These are phyloP conservation scores for Bergia puertoricense DNA, from an alignment of 92 coral and sea anemone genomes.

Conservation along the genomic window DNA sequence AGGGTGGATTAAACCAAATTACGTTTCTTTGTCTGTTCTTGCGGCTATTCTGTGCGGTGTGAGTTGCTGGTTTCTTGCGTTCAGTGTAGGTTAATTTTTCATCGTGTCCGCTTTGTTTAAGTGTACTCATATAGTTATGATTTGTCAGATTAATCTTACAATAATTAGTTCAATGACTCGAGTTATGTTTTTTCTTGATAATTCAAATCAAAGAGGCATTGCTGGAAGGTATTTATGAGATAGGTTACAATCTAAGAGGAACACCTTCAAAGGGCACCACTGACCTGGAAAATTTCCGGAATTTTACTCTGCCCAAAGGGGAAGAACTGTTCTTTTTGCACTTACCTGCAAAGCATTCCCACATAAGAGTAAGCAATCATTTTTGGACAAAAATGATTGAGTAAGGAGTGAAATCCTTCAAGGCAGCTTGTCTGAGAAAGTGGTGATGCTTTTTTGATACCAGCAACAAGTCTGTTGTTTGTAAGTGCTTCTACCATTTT, in stretches of 20 bases:
- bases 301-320: neutral
- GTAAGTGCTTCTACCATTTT: slow-evolving; percentile 34
- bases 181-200: neutral
- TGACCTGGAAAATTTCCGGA: neutral
- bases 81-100: no score
- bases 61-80: no score
- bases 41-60: no score
- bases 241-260: neutral
- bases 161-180: no score
- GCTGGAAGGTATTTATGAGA: neutral
- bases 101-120: no score
- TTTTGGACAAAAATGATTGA: slow-evolving; percentile 41
- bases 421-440: slow-evolving; percentile 26
- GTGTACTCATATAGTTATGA: no score
- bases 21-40: no score
- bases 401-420: slow-evolving; percentile 53
- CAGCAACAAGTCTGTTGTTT: slow-evolving; percentile 35
- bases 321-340: slow-evolving; percentile 2
- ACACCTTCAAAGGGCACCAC: neutral
- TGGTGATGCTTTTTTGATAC: slow-evolving; percentile 45
- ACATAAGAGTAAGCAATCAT: slow-evolving; percentile 18
- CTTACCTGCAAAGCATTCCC: slow-evolving; percentile 11
- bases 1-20: no score
- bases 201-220: slow-evolving; percentile 8
- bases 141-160: no score